Conservation (phyloP, 1,140 invertebrate genomes). For the Calycopis cecrops region DNA sequence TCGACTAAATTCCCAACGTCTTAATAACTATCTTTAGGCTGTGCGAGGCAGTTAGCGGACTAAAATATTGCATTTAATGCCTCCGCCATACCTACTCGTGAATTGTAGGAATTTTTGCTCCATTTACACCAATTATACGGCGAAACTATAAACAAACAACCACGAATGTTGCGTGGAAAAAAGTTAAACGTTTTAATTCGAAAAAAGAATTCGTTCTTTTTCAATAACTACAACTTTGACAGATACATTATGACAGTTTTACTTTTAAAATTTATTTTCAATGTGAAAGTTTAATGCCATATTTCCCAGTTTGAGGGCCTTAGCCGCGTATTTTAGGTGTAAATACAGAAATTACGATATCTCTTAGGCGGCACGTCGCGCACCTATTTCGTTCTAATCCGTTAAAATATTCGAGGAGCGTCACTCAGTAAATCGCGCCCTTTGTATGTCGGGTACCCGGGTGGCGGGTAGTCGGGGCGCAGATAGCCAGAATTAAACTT, state of each 20-base stretch:
- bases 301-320: too few relatives aligned
- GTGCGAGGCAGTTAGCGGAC: constrained; percentile 19
- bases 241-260: too few relatives aligned
- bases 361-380: constrained; percentile 21
- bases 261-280: too few relatives aligned
- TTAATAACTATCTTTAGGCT: constrained; percentile 24
- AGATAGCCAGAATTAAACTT: constrained; percentile 73
- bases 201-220: neutral
- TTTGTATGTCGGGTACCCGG: constrained; percentile 39
- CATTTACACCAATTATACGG: constrained; percentile 4
- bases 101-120: constrained; percentile 14
- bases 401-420: constrained; percentile 63
- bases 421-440: constrained; percentile 60
- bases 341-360: constrained; percentile 23
- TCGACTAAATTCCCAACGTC: constrained; percentile 39
- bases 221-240: too few relatives aligned
- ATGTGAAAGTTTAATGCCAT: too few relatives aligned
- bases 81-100: constrained; percentile 12
- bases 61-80: constrained; percentile 12
- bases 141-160: constrained; percentile 1
- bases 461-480: constrained; percentile 46
- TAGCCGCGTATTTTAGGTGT: neutral
- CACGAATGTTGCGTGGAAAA: constrained; percentile 8
- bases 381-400: constrained; percentile 50
- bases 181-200: constrained; percentile 18